Evolutionary conservation across 30 jellyfish, hydroid and myxozoan species (phyloP).

Genomic region (Pelagia noctiluca): DNA sequence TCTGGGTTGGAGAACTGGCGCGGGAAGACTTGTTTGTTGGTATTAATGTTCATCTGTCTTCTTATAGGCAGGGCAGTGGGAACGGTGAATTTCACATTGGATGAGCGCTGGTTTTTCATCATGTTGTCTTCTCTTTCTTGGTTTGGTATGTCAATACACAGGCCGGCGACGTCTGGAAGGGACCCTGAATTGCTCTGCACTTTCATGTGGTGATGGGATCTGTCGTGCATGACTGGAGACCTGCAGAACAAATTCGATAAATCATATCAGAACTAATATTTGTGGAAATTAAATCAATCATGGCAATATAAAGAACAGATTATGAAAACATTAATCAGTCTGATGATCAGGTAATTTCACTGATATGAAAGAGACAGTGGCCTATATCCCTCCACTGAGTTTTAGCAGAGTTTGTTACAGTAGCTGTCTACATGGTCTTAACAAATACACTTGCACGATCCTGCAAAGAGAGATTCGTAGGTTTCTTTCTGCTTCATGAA

Average conservation of each 20-base stretch:
- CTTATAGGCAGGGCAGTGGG: constrained; percentile 75
- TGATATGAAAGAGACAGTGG: too few relatives aligned
- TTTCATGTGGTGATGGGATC: constrained; percentile 77
- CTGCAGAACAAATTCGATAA: neutral
- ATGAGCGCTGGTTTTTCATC: constrained; percentile 41
- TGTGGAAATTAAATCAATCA: too few relatives aligned
- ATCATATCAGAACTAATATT: neutral
- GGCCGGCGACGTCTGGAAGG: constrained; percentile 88
- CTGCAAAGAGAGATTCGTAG: too few relatives aligned
- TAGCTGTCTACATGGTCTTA: too few relatives aligned
- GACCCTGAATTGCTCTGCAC: constrained; percentile 92
- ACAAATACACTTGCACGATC: too few relatives aligned
- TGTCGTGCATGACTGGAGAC: constrained; percentile 46
- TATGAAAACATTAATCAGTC: too few relatives aligned
- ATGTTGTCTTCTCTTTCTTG: constrained; percentile 61
- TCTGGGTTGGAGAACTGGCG: constrained; percentile 90
- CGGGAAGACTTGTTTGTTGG: constrained; percentile 92
- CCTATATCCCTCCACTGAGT: too few relatives aligned
- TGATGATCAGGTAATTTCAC: too few relatives aligned
- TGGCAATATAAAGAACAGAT: too few relatives aligned
- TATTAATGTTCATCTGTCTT: constrained; percentile 54
- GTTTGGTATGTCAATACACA: constrained; percentile 82
- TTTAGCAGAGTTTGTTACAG: too few relatives aligned
- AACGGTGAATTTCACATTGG: constrained; percentile 57
- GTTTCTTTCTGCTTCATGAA: too few relatives aligned